phyloP scores from a whole-genome alignment of 2,888 invertebrate species.

The Sipunculus nudus region DNA sequence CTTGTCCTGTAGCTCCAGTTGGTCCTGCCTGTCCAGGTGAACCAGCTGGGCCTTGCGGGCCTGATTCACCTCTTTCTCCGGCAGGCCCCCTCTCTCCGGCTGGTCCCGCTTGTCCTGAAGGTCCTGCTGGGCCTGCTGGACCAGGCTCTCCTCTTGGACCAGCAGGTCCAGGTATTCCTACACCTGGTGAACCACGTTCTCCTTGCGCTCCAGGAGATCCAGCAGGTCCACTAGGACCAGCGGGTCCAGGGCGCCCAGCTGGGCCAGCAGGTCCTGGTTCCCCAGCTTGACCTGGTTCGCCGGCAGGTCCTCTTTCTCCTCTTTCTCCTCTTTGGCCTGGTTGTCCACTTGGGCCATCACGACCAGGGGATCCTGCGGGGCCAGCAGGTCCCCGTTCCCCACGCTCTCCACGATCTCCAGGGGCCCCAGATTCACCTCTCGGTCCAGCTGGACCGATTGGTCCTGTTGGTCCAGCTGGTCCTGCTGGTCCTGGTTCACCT shows the following conservation, averaged over 20 bases:
- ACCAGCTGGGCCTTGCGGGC: too few species aligned
- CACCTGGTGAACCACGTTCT: neutral
- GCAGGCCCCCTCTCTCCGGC: constrained; percentile 9
- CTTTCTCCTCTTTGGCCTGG: neutral
- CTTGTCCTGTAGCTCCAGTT: constrained; percentile 1
- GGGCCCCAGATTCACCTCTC: constrained; percentile 6
- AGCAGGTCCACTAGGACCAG: constrained; percentile 23
- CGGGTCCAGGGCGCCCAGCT: constrained; percentile 19
- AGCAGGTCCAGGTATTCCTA: constrained; percentile 10
- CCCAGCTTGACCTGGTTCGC: constrained; percentile 11
- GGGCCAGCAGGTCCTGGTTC: constrained; percentile 17
- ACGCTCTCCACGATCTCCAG: too few species aligned
- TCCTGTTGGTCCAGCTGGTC: neutral
- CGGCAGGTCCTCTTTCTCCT: constrained; percentile 10
- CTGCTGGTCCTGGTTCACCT: neutral
- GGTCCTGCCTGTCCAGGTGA: too few species aligned
- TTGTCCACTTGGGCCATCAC: neutral
- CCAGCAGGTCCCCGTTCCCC: too few species aligned
- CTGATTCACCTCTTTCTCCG: constrained; percentile 14
- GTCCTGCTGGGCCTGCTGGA: neutral
- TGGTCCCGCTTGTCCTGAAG: neutral
- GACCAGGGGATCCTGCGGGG: neutral
- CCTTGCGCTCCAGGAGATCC: constrained; percentile 9
- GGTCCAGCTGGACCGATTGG: constrained; percentile 3
- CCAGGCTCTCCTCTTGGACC: constrained; percentile 6